Conservation (phyloP, 1,140 invertebrate species). For the Ridgeia piscesae region DNA sequence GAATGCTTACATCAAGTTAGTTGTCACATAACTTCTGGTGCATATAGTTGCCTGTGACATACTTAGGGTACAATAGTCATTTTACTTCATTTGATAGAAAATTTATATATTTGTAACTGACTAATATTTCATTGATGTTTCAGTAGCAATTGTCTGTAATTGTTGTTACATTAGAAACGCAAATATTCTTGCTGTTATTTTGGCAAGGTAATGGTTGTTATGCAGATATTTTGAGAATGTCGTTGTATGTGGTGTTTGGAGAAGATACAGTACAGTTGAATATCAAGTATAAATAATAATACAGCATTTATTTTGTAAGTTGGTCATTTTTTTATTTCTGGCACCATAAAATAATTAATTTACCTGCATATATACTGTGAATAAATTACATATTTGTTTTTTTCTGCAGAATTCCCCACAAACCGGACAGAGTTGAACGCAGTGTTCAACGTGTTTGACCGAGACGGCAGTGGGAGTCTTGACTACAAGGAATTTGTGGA, state of each 20-base stretch:
- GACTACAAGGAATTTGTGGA: conserved; percentile 99
- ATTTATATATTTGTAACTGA: not conserved
- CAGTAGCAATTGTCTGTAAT: not conserved
- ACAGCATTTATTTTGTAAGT: not conserved
- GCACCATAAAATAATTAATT: not conserved
- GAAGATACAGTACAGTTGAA: not conserved
- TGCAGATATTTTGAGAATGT: not conserved
- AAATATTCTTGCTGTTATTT: not conserved
- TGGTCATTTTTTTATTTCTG: not conserved
- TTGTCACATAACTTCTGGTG: not conserved
- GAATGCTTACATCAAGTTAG: conserved; percentile 60
- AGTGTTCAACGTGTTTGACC: conserved; percentile 96
- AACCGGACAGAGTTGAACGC: conserved; percentile 95
- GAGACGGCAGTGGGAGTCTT: conserved; percentile 87
- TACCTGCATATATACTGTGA: not conserved
- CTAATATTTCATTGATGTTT: not conserved
- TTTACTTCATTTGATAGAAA: not conserved
- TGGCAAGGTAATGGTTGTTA: not conserved
- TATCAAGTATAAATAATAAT: not conserved
- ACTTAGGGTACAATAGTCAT: not conserved
- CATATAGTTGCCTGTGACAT: not conserved
- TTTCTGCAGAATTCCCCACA: conserved; percentile 87
- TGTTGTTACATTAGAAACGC: not conserved
- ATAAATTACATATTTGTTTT: not conserved
- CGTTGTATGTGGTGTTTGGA: not conserved